Evolutionary conservation across 2,888 invertebrate species (phyloP).

Genomic region (Octonoba sinensis): DNA sequence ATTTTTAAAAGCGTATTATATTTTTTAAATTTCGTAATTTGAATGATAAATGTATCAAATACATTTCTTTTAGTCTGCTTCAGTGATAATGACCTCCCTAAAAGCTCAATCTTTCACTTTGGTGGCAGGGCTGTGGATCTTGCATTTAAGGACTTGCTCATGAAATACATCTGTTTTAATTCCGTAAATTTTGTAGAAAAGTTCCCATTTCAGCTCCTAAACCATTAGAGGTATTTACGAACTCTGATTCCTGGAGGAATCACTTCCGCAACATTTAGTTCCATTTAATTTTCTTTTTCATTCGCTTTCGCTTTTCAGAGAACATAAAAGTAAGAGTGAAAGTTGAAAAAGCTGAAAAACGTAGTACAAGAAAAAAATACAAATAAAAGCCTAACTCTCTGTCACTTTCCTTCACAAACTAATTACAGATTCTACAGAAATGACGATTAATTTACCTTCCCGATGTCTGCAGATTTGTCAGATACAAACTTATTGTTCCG

Average conservation of each 20-base stretch:
- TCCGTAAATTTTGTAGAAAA: background rate
- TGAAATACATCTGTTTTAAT: background rate
- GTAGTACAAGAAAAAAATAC: conserved; percentile 1
- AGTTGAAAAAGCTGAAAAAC: too few relatives aligned
- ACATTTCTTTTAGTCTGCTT: too few relatives aligned
- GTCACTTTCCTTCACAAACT: conserved; percentile 8
- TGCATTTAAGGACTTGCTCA: background rate
- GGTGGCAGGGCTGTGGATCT: too few relatives aligned
- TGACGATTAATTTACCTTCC: conserved; percentile 11
- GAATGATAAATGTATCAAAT: too few relatives aligned
- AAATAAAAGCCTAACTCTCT: background rate
- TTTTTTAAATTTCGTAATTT: too few relatives aligned
- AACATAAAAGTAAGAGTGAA: too few relatives aligned
- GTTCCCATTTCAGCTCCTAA: conserved; percentile 3
- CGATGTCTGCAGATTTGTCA: conserved; percentile 6
- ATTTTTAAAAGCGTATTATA: too few relatives aligned
- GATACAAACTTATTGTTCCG: conserved; percentile 13
- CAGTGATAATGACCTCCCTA: too few relatives aligned
- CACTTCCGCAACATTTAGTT: conserved; percentile 7
- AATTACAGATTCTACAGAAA: conserved; percentile 18
- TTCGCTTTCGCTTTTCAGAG: too few relatives aligned
- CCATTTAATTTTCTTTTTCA: conserved; percentile 1
- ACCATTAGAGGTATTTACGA: conserved; percentile 4
- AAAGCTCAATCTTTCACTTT: too few relatives aligned
- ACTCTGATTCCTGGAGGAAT: background rate